These are phyloP conservation scores for Prionailurus viverrinus DNA, from an alignment of 2,113 vertebrate genomes.

Conservation along the genomic window DNA sequence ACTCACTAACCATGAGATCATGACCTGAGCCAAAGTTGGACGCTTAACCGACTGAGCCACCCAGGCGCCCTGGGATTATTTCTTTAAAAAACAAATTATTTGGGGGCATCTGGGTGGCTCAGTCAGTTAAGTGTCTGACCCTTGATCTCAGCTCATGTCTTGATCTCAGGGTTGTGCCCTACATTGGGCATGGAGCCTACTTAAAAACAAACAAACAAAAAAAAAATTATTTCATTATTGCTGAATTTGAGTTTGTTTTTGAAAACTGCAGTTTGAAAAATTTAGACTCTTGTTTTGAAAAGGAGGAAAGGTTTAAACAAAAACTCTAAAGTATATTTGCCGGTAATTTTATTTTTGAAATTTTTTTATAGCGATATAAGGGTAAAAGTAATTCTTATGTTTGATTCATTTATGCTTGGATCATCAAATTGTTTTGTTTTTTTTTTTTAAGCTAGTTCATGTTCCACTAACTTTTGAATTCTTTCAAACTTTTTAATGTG, in stretches of 20 bases:
- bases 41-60: no score
- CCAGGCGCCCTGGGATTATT: no score
- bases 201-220: not conserved
- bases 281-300: not conserved
- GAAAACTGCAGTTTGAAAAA: slow-evolving; percentile 20
- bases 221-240: not conserved
- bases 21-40: no score
- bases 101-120: no score
- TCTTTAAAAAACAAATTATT: no score
- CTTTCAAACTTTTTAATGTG: not conserved
- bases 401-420: slow-evolving; percentile 52
- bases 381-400: slow-evolving; percentile 28
- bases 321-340: slow-evolving; percentile 7
- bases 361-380: slow-evolving; percentile 39
- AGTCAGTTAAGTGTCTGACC: no score
- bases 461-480: slow-evolving; percentile 33
- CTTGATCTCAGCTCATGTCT: no score
- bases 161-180: no score
- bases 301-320: not conserved
- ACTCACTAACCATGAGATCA: no score
- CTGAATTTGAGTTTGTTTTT: slow-evolving; percentile 31
- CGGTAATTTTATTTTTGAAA: not conserved
- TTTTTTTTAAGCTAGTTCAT: slow-evolving; percentile 55
- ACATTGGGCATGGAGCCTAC: no score
- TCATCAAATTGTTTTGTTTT: slow-evolving; percentile 27